Percentiles rank a stretch among this genome's conserved stretches.
Evolutionary conservation across 2,888 invertebrate species (phyloP).

Genomic region (Sepioteuthis lessoniana): DNA sequence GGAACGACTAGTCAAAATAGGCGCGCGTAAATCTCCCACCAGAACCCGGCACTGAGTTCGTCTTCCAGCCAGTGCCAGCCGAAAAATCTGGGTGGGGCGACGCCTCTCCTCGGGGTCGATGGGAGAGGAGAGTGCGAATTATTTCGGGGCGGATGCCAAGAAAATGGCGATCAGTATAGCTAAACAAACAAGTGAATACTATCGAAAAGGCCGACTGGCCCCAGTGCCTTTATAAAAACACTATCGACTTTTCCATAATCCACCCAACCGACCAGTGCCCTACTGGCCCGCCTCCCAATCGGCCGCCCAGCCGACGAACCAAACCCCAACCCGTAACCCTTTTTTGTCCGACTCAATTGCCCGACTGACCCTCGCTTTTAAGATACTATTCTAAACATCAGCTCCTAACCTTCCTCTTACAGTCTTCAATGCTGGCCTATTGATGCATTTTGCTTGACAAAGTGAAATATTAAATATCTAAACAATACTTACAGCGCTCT

Average conservation of each 20-base stretch:
- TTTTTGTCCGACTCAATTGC: background rate
- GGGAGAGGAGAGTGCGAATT: background rate
- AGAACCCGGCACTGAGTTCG: background rate
- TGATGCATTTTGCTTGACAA: background rate
- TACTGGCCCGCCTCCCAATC: background rate
- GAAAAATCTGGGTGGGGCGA: background rate
- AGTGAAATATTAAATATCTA: background rate
- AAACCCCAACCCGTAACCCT: background rate
- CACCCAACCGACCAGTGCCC: background rate
- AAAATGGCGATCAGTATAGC: background rate
- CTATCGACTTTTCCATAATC: background rate
- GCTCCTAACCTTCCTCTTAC: background rate
- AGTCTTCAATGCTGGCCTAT: background rate
- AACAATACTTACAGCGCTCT: background rate
- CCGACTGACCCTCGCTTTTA: conserved; percentile 33
- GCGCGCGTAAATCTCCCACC: background rate
- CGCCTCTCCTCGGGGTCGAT: background rate
- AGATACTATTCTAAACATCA: background rate
- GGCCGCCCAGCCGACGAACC: background rate
- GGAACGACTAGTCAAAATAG: background rate
- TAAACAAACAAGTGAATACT: background rate
- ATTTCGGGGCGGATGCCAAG: conserved; percentile 11
- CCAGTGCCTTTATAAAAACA: background rate
- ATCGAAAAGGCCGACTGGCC: conserved; percentile 17
- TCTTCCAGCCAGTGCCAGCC: background rate